Evolutionary conservation across 2,888 invertebrate species (phyloP).

Genomic region (Xanthorhoe designata): DNA sequence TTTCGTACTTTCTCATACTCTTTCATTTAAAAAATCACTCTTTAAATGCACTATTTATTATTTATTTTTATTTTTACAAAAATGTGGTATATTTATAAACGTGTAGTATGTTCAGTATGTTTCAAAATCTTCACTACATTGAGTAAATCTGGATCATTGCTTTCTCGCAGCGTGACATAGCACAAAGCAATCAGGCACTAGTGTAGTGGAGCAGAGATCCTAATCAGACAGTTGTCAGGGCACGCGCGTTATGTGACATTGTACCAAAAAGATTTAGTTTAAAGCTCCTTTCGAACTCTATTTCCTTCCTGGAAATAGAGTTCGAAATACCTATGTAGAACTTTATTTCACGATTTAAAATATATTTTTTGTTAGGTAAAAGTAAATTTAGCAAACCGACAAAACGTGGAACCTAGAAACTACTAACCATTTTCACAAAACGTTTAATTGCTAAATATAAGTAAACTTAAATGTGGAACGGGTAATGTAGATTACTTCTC

Average conservation of each 20-base stretch:
- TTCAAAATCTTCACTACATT: neutral
- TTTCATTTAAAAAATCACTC: too few species aligned
- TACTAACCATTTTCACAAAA: neutral
- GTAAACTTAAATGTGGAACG: neutral
- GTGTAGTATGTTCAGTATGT: too few species aligned
- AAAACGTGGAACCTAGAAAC: neutral
- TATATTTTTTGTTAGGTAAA: neutral
- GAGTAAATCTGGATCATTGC: neutral
- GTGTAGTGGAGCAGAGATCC: slow-evolving; percentile 47
- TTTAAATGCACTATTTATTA: too few species aligned
- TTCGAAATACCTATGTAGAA: neutral
- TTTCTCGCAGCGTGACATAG: neutral
- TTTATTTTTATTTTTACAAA: too few species aligned
- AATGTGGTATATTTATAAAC: too few species aligned
- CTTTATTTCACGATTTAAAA: neutral
- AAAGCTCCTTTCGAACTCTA: slow-evolving; percentile 9
- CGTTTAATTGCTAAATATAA: neutral
- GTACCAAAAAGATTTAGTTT: slow-evolving; percentile 34
- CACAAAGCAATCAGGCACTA: slow-evolving; percentile 1
- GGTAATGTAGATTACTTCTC: neutral
- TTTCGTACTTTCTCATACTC: too few species aligned
- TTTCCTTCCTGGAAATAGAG: too few species aligned
- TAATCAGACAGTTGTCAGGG: slow-evolving; percentile 60
- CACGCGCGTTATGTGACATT: slow-evolving; percentile 56
- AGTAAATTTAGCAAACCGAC: neutral